phyloP scores from a whole-genome alignment of 2,113 vertebrate species.

The Stigmatopora argus region DNA sequence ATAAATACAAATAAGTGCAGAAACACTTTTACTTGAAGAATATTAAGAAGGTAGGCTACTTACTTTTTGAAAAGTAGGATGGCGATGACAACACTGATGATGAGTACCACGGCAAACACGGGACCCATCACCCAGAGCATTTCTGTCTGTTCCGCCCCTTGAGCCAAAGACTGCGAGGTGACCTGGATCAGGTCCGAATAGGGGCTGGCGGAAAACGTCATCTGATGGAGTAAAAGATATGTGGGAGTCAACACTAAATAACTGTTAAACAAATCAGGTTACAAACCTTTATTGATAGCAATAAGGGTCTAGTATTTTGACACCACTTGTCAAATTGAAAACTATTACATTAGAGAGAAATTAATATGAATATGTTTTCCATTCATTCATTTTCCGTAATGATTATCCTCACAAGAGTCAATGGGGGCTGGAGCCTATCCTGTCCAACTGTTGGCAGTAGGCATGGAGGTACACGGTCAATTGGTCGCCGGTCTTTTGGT shows the following conservation, averaged over 20 bases:
- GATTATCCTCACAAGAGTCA: too few species aligned
- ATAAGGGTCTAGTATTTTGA: too few species aligned
- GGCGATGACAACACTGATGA: conserved; percentile 94
- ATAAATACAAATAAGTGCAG: not conserved
- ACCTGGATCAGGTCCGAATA: conserved; percentile 88
- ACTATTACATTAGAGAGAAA: too few species aligned
- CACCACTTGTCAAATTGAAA: too few species aligned
- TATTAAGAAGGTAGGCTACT: conserved; percentile 46
- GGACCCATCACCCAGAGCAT: conserved; percentile 99
- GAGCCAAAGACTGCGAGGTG: conserved; percentile 53
- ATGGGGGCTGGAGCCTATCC: too few species aligned
- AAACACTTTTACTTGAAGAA: not conserved
- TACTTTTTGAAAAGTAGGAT: conserved; percentile 98
- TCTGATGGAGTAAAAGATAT: conserved; percentile 64
- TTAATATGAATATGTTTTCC: too few species aligned
- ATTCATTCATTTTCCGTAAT: too few species aligned
- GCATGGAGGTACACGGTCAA: too few species aligned
- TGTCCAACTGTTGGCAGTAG: too few species aligned
- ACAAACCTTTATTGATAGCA: too few species aligned
- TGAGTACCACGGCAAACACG: conserved; percentile 90
- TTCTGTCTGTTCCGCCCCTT: conserved; percentile 84
- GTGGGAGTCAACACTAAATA: not conserved
- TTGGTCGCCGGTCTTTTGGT: too few species aligned
- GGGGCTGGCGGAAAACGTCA: conserved; percentile 91
- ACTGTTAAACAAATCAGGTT: not conserved